Evolutionary conservation across 2,113 vertebrate species (phyloP).

Genomic region (Apteryx owenii): DNA sequence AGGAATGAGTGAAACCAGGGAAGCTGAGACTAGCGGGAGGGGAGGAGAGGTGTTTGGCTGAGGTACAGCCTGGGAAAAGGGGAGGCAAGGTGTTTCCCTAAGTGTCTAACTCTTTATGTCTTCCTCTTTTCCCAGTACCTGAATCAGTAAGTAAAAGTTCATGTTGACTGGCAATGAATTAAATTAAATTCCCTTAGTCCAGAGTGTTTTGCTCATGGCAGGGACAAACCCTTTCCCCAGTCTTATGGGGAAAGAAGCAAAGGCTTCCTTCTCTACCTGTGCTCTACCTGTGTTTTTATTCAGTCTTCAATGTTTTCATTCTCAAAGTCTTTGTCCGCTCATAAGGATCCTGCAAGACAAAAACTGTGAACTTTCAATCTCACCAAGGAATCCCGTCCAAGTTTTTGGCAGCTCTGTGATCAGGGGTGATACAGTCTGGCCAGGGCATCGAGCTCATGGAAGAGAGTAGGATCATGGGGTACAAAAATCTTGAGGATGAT

Average conservation of each 20-base stretch:
- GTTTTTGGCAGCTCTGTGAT: not conserved
- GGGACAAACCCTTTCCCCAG: not conserved
- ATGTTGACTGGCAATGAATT: not conserved
- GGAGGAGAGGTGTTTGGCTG: not conserved
- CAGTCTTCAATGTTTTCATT: not conserved
- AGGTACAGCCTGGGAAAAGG: not conserved
- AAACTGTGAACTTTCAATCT: not conserved
- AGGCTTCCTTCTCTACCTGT: not conserved
- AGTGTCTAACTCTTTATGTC: too few species aligned
- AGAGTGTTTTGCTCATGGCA: not conserved
- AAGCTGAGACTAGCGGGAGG: not conserved
- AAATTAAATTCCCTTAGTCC: not conserved
- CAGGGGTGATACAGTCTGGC: not conserved
- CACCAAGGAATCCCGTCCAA: not conserved
- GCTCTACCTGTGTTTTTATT: not conserved
- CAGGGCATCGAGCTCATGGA: not conserved
- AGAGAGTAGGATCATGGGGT: not conserved
- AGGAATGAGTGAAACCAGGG: not conserved
- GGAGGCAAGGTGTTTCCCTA: too few species aligned
- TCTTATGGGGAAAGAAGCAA: not conserved
- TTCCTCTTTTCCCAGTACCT: too few species aligned
- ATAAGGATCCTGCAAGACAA: not conserved
- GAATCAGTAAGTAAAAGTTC: not conserved
- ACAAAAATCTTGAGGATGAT: not conserved
- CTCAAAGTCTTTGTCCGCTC: not conserved